phyloP scores from a whole-genome alignment of 1,140 invertebrate species.

The Tribolium madens region DNA sequence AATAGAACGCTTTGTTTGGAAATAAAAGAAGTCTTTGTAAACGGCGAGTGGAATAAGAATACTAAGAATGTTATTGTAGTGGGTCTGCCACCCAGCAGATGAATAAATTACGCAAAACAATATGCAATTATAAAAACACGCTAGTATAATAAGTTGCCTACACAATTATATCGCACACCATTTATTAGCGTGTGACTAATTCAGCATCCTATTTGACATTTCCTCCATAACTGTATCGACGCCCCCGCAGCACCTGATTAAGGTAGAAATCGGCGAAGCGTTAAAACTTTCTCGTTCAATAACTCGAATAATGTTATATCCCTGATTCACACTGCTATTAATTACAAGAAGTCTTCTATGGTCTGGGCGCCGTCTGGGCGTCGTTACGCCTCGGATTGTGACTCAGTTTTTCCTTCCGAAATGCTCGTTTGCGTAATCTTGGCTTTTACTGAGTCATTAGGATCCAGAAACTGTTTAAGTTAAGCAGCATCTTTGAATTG shows the following conservation, averaged over 20 bases:
- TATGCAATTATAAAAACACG: slow-evolving; percentile 42
- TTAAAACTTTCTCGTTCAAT: slow-evolving; percentile 34
- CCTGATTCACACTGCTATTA: slow-evolving; percentile 19
- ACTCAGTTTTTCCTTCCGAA: slow-evolving; percentile 9
- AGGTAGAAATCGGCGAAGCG: slow-evolving; percentile 20
- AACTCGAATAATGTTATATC: slow-evolving; percentile 1
- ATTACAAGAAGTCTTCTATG: slow-evolving; percentile 5
- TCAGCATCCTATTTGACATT: slow-evolving; percentile 14
- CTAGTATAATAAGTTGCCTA: slow-evolving; percentile 39
- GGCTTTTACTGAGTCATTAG: neutral
- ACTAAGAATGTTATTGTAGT: slow-evolving; percentile 5
- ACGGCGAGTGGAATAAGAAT: neutral
- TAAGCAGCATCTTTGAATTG: slow-evolving; percentile 11
- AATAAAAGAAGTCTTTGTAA: too few relatives aligned
- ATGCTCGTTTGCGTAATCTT: slow-evolving; percentile 15
- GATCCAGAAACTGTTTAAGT: neutral
- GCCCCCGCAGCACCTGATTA: slow-evolving; percentile 31
- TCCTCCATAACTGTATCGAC: slow-evolving; percentile 21
- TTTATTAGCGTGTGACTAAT: slow-evolving; percentile 32
- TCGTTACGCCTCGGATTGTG: slow-evolving; percentile 3
- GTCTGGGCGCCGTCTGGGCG: slow-evolving; percentile 11
- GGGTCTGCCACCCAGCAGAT: slow-evolving; percentile 15
- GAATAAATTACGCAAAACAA: slow-evolving; percentile 35
- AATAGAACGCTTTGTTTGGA: too few relatives aligned
- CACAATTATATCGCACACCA: slow-evolving; percentile 19